Percentiles rank a stretch among this genome's conserved stretches.
These are phyloP conservation scores for Rhamnusium bicolor DNA, from an alignment of 2,888 invertebrate genomes.

Conservation along the genomic window DNA sequence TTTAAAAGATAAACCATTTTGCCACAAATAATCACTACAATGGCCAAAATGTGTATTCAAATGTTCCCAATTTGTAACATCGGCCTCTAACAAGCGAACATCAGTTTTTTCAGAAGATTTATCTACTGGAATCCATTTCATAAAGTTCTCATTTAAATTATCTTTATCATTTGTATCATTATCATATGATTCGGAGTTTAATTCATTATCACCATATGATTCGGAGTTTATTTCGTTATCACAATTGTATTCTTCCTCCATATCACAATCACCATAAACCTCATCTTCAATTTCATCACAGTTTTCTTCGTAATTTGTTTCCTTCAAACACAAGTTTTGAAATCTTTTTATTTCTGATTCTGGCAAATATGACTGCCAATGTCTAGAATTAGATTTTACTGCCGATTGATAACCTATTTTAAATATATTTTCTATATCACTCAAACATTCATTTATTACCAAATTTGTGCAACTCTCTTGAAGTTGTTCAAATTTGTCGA, in stretches of 20 bases:
- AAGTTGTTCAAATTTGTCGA: not conserved
- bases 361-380: slow-evolving; percentile 48
- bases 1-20: slow-evolving; percentile 60
- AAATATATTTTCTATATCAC: slow-evolving; percentile 61
- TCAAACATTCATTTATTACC: not conserved
- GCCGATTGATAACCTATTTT: slow-evolving; percentile 60
- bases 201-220: not conserved
- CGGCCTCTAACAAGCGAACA: not conserved
- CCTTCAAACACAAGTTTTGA: slow-evolving; percentile 17
- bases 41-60: slow-evolving; percentile 60
- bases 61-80: slow-evolving; percentile 42
- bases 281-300: slow-evolving; percentile 39
- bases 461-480: not conserved
- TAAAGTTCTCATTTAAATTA: slow-evolving; percentile 10
- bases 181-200: not conserved
- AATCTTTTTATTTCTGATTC: slow-evolving; percentile 15
- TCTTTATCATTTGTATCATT: not conserved
- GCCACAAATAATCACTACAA: slow-evolving; percentile 61
- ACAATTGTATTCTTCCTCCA: slow-evolving; percentile 43
- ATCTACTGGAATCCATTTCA: slow-evolving; percentile 58
- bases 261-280: slow-evolving; percentile 41
- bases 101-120: slow-evolving; percentile 8
- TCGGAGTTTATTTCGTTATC: not conserved
- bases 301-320: slow-evolving; percentile 36
- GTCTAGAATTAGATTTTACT: slow-evolving; percentile 45